A percentile compares a stretch with the other conserved stretches of the same genome.
Evolutionary conservation across 2,888 invertebrate genomes (phyloP).

Genomic region (Euclidia mi): DNA sequence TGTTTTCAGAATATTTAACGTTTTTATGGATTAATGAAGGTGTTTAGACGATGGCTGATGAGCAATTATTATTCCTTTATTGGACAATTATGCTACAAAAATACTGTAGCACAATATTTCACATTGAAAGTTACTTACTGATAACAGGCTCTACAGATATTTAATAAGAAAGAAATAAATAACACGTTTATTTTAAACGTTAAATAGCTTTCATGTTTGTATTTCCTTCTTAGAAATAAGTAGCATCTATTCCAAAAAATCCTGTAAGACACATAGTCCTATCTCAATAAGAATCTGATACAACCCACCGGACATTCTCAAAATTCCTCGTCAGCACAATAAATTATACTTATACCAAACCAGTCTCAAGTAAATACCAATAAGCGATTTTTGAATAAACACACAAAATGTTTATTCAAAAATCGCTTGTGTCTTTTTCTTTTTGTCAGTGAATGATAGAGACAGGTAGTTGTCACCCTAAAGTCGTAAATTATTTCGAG

Average conservation of each 20-base stretch:
- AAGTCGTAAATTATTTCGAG: constrained; percentile 83
- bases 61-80: too few species aligned
- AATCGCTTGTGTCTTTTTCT: constrained; percentile 56
- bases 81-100: too few species aligned
- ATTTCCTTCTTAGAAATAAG: constrained; percentile 21
- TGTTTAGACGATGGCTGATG: too few species aligned
- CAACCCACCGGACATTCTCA: constrained; percentile 43
- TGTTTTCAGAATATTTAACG: neutral
- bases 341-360: constrained; percentile 59
- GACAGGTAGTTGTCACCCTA: constrained; percentile 72
- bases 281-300: constrained; percentile 43
- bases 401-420: constrained; percentile 50
- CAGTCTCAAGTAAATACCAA: constrained; percentile 78
- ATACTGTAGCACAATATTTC: too few species aligned
- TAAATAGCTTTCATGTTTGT: too few species aligned
- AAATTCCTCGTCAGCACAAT: constrained; percentile 60
- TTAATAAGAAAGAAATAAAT: too few species aligned
- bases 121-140: too few species aligned
- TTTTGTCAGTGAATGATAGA: constrained; percentile 49
- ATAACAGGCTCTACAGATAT: too few species aligned
- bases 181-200: too few species aligned
- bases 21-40: neutral
- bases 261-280: constrained; percentile 42
- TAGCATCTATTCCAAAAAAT: constrained; percentile 22
- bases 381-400: constrained; percentile 83